Conservation (phyloP, 2,888 invertebrate genomes). For the Oxystoma pomonae region DNA sequence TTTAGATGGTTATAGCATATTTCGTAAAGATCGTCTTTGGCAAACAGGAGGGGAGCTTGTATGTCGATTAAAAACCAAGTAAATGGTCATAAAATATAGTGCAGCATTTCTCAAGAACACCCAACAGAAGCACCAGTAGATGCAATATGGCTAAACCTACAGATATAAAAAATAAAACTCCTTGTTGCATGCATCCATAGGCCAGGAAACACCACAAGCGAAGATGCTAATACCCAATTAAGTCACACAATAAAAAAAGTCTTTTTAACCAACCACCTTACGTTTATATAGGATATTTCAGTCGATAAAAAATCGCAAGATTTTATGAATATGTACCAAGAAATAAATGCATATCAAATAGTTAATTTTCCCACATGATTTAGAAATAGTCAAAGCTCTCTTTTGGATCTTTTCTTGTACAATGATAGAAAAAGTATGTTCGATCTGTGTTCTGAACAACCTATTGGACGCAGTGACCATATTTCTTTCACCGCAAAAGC, state of each 20-base stretch:
- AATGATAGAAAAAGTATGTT: background rate
- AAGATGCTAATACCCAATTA: background rate
- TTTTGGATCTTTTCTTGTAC: no score
- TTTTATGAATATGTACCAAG: background rate
- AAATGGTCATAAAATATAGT: background rate
- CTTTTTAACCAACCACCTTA: background rate
- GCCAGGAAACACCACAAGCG: background rate
- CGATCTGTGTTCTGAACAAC: background rate
- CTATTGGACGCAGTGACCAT: background rate
- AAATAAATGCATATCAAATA: background rate
- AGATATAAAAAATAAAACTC: background rate
- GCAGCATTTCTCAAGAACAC: background rate
- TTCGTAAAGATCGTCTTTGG: background rate
- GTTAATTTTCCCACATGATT: background rate
- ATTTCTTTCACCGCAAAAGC: background rate
- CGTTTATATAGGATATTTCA: no score
- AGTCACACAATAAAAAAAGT: background rate
- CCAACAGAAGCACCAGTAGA: background rate
- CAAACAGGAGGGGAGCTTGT: background rate
- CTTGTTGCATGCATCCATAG: background rate
- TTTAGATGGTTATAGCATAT: no score
- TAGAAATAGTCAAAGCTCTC: background rate
- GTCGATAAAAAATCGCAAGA: background rate
- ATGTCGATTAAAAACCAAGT: background rate
- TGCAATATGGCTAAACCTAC: background rate